These are phyloP conservation scores for Dysdera silvatica DNA, from an alignment of 1,140 invertebrate genomes.

Conservation along the genomic window DNA sequence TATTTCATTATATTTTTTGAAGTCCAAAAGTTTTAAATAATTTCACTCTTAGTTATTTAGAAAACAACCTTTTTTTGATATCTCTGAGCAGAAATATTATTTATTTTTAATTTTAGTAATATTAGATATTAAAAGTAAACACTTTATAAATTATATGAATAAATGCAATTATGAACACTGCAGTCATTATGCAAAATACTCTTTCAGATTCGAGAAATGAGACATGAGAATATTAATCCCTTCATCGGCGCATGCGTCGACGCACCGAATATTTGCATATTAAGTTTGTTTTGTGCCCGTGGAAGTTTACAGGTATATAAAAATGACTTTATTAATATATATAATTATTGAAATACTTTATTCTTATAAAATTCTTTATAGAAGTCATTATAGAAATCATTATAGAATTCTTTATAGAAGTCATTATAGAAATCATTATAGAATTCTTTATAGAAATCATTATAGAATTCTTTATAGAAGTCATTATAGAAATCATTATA, in stretches of 20 bases:
- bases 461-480: too few relatives aligned
- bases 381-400: not conserved
- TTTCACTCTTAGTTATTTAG: too few relatives aligned
- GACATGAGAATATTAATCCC: conserved; percentile 75
- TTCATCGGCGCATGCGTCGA: conserved; percentile 75
- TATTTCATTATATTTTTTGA: too few relatives aligned
- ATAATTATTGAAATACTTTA: not conserved
- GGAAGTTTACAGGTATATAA: conserved; percentile 55
- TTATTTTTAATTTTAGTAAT: conserved; percentile 7
- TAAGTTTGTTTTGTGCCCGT: conserved; percentile 65
- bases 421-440: not conserved
- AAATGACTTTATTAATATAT: not conserved
- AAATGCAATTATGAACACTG: not conserved
- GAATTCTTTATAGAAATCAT: too few relatives aligned
- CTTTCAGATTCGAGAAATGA: conserved; percentile 61
- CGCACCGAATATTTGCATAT: conserved; percentile 58
- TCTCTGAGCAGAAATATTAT: too few relatives aligned
- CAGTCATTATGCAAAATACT: not conserved
- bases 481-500: too few relatives aligned
- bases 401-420: not conserved
- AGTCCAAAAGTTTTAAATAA: too few relatives aligned
- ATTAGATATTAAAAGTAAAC: conserved; percentile 18
- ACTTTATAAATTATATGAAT: not conserved
- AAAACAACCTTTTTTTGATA: too few relatives aligned
- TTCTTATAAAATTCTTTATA: not conserved